Percentiles rank a stretch among this genome's conserved stretches.
Conservation (phyloP, 2,797 vertebrate genomes). For the Sebastes hopkinsi region DNA sequence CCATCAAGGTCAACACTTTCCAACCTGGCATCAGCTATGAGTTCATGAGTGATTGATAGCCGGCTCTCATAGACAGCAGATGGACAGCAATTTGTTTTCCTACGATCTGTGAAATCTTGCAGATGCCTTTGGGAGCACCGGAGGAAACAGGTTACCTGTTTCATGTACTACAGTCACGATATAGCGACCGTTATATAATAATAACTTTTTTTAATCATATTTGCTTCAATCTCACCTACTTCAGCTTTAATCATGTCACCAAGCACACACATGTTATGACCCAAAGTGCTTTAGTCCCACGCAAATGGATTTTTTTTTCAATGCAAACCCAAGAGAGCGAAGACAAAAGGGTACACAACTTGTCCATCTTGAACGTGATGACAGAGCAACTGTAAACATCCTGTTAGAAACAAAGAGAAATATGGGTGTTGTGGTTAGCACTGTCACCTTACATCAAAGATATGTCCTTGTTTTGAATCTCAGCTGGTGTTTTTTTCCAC, state of each 20-base stretch:
- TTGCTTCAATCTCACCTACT: no score
- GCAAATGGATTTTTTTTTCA: neutral
- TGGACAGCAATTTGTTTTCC: no score
- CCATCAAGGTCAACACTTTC: conserved; percentile 20
- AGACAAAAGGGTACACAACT: neutral
- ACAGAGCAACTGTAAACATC: conserved; percentile 10
- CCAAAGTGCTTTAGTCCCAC: neutral
- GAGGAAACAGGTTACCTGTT: no score
- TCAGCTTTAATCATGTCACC: neutral
- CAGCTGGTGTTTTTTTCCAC: neutral
- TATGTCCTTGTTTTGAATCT: neutral
- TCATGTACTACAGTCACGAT: no score
- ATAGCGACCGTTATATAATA: no score
- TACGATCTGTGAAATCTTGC: no score
- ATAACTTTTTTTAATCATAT: no score
- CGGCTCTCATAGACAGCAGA: no score
- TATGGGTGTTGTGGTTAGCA: neutral
- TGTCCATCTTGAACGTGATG: neutral
- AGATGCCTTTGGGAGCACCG: no score
- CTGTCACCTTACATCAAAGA: neutral
- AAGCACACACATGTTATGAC: neutral
- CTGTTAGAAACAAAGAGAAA: neutral
- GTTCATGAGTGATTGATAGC: no score
- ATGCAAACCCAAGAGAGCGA: neutral
- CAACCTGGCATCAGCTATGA: neutral